A percentile compares a stretch with the other conserved stretches of the same genome.
Conservation (phyloP, 2,797 vertebrate genomes). For the Dromococcyx pavoninus region DNA sequence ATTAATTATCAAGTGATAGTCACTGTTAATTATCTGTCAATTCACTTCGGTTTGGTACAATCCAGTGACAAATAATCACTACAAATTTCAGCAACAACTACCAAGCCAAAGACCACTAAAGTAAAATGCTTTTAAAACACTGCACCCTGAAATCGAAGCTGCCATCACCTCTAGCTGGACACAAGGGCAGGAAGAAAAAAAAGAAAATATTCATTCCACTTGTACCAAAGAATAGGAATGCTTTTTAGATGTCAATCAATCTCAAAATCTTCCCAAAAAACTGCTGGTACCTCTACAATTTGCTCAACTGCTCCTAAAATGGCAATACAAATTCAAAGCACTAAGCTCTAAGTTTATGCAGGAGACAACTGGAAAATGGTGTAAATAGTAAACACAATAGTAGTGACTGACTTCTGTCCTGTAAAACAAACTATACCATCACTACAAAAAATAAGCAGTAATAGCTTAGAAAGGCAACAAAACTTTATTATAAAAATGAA, state of each 20-base stretch:
- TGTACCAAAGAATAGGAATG: rapidly evolving
- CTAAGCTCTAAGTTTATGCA: not conserved
- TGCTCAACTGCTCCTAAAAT: not conserved
- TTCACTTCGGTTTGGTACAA: not conserved
- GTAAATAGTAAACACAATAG: not conserved
- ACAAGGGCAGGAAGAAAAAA: not conserved
- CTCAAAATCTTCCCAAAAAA: not conserved
- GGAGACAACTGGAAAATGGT: not conserved
- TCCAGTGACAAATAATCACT: not conserved
- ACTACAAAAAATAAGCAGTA: not conserved
- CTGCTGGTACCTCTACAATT: not conserved
- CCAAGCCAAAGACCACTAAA: not conserved
- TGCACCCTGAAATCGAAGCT: not conserved
- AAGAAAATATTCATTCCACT: not conserved
- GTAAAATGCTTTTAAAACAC: not conserved
- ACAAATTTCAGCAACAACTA: not conserved
- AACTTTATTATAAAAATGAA: not conserved
- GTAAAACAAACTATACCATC: not conserved
- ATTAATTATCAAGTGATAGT: not conserved
- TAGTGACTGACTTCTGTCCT: no score
- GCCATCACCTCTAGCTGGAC: not conserved
- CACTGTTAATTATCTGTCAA: not conserved
- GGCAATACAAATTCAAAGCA: not conserved
- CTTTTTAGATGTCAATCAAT: not conserved
- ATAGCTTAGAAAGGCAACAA: not conserved